Conservation (phyloP, 2,797 vertebrate species). For the Gallinago solitaria region DNA sequence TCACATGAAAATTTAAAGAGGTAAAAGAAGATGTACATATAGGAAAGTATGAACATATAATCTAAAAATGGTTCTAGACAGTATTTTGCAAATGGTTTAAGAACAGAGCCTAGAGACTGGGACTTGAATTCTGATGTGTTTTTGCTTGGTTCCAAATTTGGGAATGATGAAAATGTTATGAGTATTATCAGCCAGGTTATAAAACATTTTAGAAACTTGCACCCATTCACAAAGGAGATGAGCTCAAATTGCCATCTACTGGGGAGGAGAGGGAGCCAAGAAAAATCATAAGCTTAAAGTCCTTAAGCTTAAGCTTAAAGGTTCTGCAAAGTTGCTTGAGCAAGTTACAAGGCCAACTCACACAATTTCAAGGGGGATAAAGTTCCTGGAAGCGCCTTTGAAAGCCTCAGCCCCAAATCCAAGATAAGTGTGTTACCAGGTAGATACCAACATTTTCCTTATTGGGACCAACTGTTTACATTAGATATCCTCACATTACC, state of each 20-base stretch:
- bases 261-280: not conserved
- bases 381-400: not conserved
- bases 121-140: not conserved
- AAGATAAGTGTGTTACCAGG: not conserved
- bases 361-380: not conserved
- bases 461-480: not conserved
- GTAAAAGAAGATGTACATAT: not conserved
- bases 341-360: accelerated
- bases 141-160: not conserved
- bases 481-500: not conserved
- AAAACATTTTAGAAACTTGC: not conserved
- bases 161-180: not conserved
- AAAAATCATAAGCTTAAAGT: not conserved
- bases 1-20: not conserved
- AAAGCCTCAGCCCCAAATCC: not conserved
- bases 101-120: not conserved
- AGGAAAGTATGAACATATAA: not conserved
- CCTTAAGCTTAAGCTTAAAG: too few relatives aligned
- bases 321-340: not conserved
- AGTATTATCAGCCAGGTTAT: not conserved
- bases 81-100: not conserved
- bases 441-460: not conserved
- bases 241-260: not conserved
- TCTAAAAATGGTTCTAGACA: not conserved
- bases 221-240: not conserved